Base-by-base conservation (phyloP, 2,888 invertebrate genomes). In the Napeogenes sylphis region DNA sequence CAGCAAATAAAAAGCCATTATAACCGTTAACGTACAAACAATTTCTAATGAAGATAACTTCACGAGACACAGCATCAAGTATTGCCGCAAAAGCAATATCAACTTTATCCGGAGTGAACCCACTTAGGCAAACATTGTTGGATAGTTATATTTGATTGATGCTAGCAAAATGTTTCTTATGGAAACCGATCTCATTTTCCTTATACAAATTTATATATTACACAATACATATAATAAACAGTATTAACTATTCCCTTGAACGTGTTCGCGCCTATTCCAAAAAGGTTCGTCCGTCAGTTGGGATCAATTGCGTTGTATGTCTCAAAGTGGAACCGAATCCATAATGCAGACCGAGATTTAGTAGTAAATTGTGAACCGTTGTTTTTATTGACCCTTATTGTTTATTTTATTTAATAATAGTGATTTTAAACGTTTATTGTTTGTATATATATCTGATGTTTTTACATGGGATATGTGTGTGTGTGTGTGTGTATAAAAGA, bases 321-420 rank as follows among this genome's bases (percentile, higher is more conserved):
- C 58, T 53, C 42, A 53, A 30, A 59, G 42, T 45, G 59, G 8
- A 54, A 59, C 54, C 59, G 54, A 54, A 59, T 35, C 33, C 45
- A 42, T 54, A 59, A 58, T 58, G 58, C 21, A 21, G 51, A 51
- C 51, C 10, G 21, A 30, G 51, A 51, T 30, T 51, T 51, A 47
- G 10, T 10, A 42, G 10, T 10, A 42, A 42, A 42, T 42, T 42
- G 42, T 42, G 42, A 10, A 42, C 42, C 10, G 8, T 42, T 42
- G 42, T 42, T 42, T 42, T 42, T 42, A 42, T 42, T 42, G 42
- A 42, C 0, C 8, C 21, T 8, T 51, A 47, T 51, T 51, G 51
- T 51, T 51, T 6, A 30, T 51, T 51, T 51, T 51, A 30, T 51
- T 51, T 10, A 30, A 12, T 30, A 51, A 30, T 51, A 12, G 21